Evolutionary conservation across 2,113 vertebrate genomes (phyloP).

Genomic region (Entelurus aequoreus): DNA sequence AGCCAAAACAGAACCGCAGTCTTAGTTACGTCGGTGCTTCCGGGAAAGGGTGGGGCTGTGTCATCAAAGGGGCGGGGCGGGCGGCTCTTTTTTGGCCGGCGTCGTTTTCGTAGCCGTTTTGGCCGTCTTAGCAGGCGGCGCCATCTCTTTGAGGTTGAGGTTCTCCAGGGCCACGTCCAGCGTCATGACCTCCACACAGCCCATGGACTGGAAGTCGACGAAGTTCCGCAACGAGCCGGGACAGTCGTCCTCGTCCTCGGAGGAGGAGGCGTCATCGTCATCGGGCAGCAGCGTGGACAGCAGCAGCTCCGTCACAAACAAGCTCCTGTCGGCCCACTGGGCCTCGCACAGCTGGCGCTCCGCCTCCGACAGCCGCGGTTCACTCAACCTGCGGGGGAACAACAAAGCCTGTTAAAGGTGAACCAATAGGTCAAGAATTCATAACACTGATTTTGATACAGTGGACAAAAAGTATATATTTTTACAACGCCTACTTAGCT

Average conservation of each 20-base stretch:
- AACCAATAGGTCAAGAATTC: no score
- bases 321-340: slow-evolving; percentile 90
- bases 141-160: slow-evolving; percentile 93
- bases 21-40: slow-evolving; percentile 65
- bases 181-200: slow-evolving; percentile 99
- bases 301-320: slow-evolving; percentile 97
- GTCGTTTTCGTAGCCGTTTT: slow-evolving; percentile 64
- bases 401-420: background rate
- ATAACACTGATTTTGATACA: no score
- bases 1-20: slow-evolving; percentile 84
- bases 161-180: slow-evolving; percentile 99
- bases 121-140: slow-evolving; percentile 43
- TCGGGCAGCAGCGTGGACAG: slow-evolving; percentile 89
- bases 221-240: slow-evolving; percentile 79
- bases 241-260: slow-evolving; percentile 88
- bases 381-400: slow-evolving; percentile 81
- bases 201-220: slow-evolving; percentile 98
- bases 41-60: slow-evolving; percentile 15
- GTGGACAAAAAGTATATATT: no score
- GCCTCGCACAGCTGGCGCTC: slow-evolving; percentile 93
- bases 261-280: slow-evolving; percentile 77
- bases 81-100: slow-evolving; percentile 90
- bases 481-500: no score
- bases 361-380: slow-evolving; percentile 92
- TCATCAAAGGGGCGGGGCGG: slow-evolving; percentile 96